Percentiles rank a stretch among this genome's conserved stretches.
These are phyloP conservation scores for Hirtodrosophila histrioides DNA, from an alignment of 2,888 invertebrate species.

Conservation along the genomic window DNA sequence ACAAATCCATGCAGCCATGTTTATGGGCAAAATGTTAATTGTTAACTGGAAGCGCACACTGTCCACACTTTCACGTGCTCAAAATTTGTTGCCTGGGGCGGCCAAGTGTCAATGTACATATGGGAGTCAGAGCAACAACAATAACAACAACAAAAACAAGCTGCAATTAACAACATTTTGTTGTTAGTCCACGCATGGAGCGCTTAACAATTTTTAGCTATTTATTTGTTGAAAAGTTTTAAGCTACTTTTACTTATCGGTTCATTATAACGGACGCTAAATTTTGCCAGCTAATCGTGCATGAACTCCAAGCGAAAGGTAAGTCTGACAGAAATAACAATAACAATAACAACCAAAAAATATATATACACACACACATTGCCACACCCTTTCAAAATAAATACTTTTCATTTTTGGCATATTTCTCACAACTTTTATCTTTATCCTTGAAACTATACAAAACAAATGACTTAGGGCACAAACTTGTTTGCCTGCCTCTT, in stretches of 20 bases:
- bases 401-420: slow-evolving; percentile 39
- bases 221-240: slow-evolving; percentile 57
- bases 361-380: slow-evolving; percentile 7
- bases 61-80: slow-evolving; percentile 65
- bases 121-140: slow-evolving; percentile 34
- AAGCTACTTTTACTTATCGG: slow-evolving; percentile 81
- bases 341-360: not conserved
- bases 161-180: slow-evolving; percentile 67
- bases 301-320: slow-evolving; percentile 74
- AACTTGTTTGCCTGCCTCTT: slow-evolving; percentile 50
- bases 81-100: slow-evolving; percentile 28
- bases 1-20: slow-evolving; percentile 52
- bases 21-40: slow-evolving; percentile 74
- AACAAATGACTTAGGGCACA: slow-evolving; percentile 64
- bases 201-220: slow-evolving; percentile 41
- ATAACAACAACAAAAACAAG: slow-evolving; percentile 39
- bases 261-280: slow-evolving; percentile 70
- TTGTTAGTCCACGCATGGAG: slow-evolving; percentile 32
- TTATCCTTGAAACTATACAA: slow-evolving; percentile 64
- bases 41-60: slow-evolving; percentile 46
- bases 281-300: slow-evolving; percentile 74
- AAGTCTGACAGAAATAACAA: slow-evolving; percentile 23
- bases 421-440: slow-evolving; percentile 52
- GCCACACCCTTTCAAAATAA: slow-evolving; percentile 48
- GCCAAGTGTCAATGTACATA: slow-evolving; percentile 70